A percentile compares a stretch with the other conserved stretches of the same genome.
Conservation (phyloP, 2,888 invertebrate species). For the Dryomyza anilis region DNA sequence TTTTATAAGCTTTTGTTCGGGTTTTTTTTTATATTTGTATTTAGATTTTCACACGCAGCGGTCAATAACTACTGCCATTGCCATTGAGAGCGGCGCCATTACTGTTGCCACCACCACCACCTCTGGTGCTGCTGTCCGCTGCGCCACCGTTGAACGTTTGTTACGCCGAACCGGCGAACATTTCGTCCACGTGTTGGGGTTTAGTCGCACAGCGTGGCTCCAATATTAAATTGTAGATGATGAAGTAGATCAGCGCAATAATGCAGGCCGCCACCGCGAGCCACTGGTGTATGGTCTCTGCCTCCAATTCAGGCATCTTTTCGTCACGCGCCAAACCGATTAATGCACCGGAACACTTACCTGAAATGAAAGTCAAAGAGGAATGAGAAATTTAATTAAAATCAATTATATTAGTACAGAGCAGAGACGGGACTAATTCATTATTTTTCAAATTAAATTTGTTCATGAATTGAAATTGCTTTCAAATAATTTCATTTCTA, state of each 20-base stretch:
- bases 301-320: conserved; percentile 42
- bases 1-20: conserved; percentile 12
- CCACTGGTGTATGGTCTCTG: conserved; percentile 65
- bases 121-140: conserved; percentile 37
- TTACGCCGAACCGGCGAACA: conserved; percentile 57
- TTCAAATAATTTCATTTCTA: too few species aligned
- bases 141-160: conserved; percentile 63
- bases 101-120: conserved; percentile 24
- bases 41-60: conserved; percentile 79
- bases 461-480: too few species aligned
- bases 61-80: conserved; percentile 76
- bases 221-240: conserved; percentile 74
- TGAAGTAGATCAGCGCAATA: conserved; percentile 72
- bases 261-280: conserved; percentile 72
- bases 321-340: conserved; percentile 65
- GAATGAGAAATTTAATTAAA: too few species aligned
- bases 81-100: conserved; percentile 39
- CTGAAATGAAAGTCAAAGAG: too few species aligned
- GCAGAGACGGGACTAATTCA: too few species aligned
- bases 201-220: conserved; percentile 76
- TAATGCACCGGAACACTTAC: conserved; percentile 75
- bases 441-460: too few species aligned
- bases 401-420: too few species aligned
- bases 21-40: too few species aligned
- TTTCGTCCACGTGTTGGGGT: conserved; percentile 65